These are phyloP conservation scores for Hyphantria cunea DNA, from an alignment of 1,140 invertebrate genomes.

Conservation along the genomic window DNA sequence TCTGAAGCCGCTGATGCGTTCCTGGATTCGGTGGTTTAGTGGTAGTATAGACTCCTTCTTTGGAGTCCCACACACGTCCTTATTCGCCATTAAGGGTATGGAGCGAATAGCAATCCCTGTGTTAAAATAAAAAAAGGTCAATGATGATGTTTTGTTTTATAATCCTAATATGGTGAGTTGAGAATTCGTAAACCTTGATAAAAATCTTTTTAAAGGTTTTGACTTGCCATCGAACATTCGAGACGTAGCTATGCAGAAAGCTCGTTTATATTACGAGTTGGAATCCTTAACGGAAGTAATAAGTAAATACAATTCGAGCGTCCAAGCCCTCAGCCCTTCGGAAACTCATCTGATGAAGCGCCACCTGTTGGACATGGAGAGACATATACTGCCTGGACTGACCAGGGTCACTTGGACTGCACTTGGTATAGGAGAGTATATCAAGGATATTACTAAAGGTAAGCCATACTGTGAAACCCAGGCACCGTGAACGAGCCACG, in stretches of 20 bases:
- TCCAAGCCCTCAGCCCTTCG: conserved; percentile 83
- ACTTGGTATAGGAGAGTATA: conserved; percentile 89
- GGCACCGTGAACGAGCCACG: no score
- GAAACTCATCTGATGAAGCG: conserved; percentile 87
- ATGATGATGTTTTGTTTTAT: no score
- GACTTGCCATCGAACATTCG: conserved; percentile 85
- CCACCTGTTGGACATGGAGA: conserved; percentile 88
- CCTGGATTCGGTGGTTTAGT: no score
- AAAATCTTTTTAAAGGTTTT: conserved; percentile 84
- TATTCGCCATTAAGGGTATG: no score
- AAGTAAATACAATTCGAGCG: conserved; percentile 83
- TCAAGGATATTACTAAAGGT: conserved; percentile 75
- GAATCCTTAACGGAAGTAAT: conserved; percentile 84
- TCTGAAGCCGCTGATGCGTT: no score
- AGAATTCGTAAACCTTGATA: no score
- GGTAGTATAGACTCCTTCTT: no score
- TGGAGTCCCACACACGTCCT: no score
- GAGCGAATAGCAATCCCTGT: no score
- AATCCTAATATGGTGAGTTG: no score
- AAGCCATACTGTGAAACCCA: no score
- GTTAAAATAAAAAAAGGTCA: no score
- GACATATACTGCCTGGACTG: conserved; percentile 89
- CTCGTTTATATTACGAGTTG: conserved; percentile 85
- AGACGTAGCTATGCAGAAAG: conserved; percentile 87
- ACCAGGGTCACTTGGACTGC: conserved; percentile 93